A percentile compares a stretch with the other conserved stretches of the same genome.
These are phyloP conservation scores for Oscheius sp. DNA, from an alignment of 2,888 invertebrate genomes.

Conservation along the genomic window DNA sequence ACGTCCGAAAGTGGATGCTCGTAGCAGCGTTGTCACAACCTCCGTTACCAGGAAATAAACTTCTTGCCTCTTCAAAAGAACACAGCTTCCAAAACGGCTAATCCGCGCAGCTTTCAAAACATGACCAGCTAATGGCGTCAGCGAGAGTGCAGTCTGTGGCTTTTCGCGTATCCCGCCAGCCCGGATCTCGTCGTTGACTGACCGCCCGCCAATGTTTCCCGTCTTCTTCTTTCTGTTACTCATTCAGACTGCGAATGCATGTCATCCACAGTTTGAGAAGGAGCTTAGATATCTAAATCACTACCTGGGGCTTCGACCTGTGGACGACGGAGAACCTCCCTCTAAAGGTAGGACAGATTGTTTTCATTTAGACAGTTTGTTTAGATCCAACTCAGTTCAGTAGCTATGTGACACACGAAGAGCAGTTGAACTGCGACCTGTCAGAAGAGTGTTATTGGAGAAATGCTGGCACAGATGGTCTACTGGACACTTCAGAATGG, in stretches of 20 bases:
- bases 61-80: no score
- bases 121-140: no score
- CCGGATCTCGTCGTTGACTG: no score
- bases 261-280: conserved; percentile 65
- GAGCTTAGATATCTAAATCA: conserved; percentile 70
- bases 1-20: no score
- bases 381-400: conserved; percentile 55
- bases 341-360: conserved; percentile 51
- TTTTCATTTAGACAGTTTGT: conserved; percentile 22
- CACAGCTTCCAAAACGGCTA: no score
- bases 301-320: conserved; percentile 69
- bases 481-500: conserved; percentile 71
- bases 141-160: no score
- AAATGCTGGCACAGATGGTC: conserved; percentile 65
- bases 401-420: conserved; percentile 61
- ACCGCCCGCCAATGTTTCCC: conserved; percentile 21
- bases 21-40: no score
- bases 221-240: conserved; percentile 41
- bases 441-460: conserved; percentile 66
- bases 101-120: no score
- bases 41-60: no score
- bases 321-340: conserved; percentile 63
- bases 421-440: conserved; percentile 66
- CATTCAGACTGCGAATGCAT: conserved; percentile 53
- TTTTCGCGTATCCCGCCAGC: no score